A percentile compares a stretch with the other conserved stretches of the same genome.
phyloP scores from a whole-genome alignment of 2,888 invertebrate genomes.

The Syritta pipiens region DNA sequence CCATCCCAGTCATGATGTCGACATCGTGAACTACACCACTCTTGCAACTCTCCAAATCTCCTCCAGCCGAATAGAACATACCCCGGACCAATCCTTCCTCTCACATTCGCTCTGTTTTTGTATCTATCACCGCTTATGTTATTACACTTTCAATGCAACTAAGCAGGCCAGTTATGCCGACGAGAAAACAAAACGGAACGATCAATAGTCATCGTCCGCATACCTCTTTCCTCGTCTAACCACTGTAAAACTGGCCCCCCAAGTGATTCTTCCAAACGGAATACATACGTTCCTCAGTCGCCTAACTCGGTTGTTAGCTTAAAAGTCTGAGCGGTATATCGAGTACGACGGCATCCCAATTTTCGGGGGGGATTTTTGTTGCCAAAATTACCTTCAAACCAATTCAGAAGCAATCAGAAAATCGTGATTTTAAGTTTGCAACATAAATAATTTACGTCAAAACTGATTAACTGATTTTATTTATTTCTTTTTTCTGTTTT shows the following conservation, averaged over 20 bases:
- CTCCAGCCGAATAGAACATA: constrained; percentile 11
- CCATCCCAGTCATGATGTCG: background rate
- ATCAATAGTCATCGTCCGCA: constrained; percentile 24
- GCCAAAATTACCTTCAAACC: constrained; percentile 9
- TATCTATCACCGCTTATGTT: constrained; percentile 56
- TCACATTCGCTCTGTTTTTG: constrained; percentile 54
- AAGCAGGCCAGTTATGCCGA: constrained; percentile 30
- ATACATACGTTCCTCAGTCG: constrained; percentile 49
- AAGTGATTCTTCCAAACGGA: constrained; percentile 19
- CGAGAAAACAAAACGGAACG: constrained; percentile 24
- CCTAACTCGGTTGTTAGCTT: constrained; percentile 46
- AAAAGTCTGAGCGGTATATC: constrained; percentile 47
- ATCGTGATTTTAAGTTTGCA: background rate
- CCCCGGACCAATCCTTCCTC: background rate
- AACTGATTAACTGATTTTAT: no score
- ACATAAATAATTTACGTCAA: constrained; percentile 17
- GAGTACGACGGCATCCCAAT: constrained; percentile 28
- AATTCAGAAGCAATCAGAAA: constrained; percentile 10
- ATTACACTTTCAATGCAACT: constrained; percentile 46
- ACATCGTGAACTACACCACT: constrained; percentile 1
- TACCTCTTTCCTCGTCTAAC: constrained; percentile 24
- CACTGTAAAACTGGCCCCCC: constrained; percentile 1
- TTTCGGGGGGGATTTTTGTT: constrained; percentile 26
- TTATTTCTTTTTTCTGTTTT: no score
- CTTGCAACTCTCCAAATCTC: constrained; percentile 33